phyloP scores from a whole-genome alignment of 2,888 invertebrate species.

The Temnothorax rugatulus region DNA sequence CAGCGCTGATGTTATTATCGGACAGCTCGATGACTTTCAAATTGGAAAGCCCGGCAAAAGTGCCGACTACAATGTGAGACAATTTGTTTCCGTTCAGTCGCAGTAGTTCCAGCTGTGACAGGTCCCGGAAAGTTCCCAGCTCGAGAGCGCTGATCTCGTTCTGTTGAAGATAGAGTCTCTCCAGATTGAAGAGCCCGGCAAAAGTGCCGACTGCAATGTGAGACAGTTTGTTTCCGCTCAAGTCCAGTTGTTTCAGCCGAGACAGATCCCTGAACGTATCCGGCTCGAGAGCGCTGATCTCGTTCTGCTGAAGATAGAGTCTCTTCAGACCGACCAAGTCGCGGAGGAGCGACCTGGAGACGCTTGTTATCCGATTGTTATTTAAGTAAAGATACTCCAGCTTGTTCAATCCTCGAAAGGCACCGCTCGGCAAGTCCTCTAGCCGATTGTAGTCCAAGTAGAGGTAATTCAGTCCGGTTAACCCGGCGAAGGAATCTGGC shows the following conservation, averaged over 20 bases:
- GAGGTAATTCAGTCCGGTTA: slow-evolving; percentile 81
- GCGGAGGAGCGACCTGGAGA: slow-evolving; percentile 84
- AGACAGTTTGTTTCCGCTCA: slow-evolving; percentile 82
- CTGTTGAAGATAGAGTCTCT: slow-evolving; percentile 82
- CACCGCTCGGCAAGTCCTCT: slow-evolving; percentile 80
- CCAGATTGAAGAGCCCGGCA: slow-evolving; percentile 53
- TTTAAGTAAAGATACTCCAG: slow-evolving; percentile 83
- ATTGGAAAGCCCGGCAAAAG: slow-evolving; percentile 58
- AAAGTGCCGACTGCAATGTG: slow-evolving; percentile 72
- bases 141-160: slow-evolving; percentile 84
- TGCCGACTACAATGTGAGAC: slow-evolving; percentile 70
- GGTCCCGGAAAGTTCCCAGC: slow-evolving; percentile 84
- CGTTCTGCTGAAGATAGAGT: slow-evolving; percentile 84
- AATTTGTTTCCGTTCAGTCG: slow-evolving; percentile 84
- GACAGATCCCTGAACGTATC: slow-evolving; percentile 84
- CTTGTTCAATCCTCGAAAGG: slow-evolving; percentile 78
- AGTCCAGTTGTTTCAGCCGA: slow-evolving; percentile 82
- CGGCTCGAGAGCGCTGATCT: slow-evolving; percentile 82
- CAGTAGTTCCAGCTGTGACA: slow-evolving; percentile 82
- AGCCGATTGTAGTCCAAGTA: slow-evolving; percentile 85
- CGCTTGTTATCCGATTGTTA: slow-evolving; percentile 83
- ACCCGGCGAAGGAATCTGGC: slow-evolving; percentile 82
- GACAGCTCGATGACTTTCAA: slow-evolving; percentile 58
- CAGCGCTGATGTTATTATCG: slow-evolving; percentile 50
- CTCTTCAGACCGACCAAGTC: slow-evolving; percentile 82